Conservation (phyloP, 2,888 invertebrate species). For the Monochamus alternatus region DNA sequence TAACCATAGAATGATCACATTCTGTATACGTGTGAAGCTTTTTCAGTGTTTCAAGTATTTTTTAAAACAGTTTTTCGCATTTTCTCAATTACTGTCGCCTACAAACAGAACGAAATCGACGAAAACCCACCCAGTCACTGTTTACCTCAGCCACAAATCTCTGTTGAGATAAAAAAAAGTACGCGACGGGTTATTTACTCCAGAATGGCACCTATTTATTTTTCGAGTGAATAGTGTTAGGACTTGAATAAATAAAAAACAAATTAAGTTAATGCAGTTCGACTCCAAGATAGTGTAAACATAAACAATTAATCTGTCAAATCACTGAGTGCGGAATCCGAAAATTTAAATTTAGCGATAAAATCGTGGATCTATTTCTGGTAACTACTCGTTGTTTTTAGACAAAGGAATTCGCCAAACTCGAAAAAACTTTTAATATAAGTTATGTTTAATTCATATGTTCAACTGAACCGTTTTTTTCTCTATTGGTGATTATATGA, state of each 20-base stretch:
- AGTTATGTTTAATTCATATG: too few relatives aligned
- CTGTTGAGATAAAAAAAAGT: conserved; percentile 1
- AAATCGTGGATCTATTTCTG: too few relatives aligned
- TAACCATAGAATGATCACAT: too few relatives aligned
- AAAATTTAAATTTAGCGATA: too few relatives aligned
- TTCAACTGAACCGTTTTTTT: too few relatives aligned
- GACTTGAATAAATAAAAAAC: background rate
- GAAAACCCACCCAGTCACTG: background rate
- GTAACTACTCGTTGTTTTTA: too few relatives aligned
- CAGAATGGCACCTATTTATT: background rate
- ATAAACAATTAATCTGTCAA: background rate
- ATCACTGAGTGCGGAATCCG: too few relatives aligned
- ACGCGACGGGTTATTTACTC: conserved; percentile 1
- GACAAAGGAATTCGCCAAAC: too few relatives aligned
- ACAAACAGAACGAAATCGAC: background rate
- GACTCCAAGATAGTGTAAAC: background rate
- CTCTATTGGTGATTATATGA: too few relatives aligned
- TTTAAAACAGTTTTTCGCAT: background rate
- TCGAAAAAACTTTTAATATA: too few relatives aligned
- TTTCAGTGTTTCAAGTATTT: too few relatives aligned
- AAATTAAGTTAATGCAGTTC: background rate
- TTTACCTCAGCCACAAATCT: background rate
- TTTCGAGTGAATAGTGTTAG: background rate
- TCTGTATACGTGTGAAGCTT: too few relatives aligned
- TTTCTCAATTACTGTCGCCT: background rate